These are phyloP conservation scores for Heterodera carotae DNA, from an alignment of 1,140 invertebrate species.

Conservation along the genomic window DNA sequence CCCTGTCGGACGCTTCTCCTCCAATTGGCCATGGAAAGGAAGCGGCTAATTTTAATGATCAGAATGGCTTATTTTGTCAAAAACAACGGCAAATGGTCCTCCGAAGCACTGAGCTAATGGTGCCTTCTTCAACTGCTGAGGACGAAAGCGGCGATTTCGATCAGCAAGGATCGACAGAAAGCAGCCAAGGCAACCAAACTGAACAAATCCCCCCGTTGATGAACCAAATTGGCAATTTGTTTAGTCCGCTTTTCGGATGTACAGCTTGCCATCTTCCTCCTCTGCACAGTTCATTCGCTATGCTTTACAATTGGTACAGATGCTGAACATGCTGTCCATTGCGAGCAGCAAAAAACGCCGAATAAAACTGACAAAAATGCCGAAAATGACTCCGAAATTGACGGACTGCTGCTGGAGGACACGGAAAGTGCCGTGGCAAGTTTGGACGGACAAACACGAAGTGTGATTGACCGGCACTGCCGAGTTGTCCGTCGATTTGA, in stretches of 20 bases:
- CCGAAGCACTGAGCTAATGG: slow-evolving; percentile 4
- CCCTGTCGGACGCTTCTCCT: slow-evolving; percentile 11
- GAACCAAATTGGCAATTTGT: not conserved
- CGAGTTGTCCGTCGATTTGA: slow-evolving; percentile 84
- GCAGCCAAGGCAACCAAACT: not conserved
- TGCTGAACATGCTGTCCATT: too few relatives aligned
- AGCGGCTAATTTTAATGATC: not conserved
- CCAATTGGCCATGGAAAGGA: not conserved
- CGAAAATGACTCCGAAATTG: not conserved
- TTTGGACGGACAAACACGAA: not conserved
- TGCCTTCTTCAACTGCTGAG: not conserved
- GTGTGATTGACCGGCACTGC: slow-evolving; percentile 70
- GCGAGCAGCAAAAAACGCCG: not conserved
- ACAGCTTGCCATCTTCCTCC: slow-evolving; percentile 47
- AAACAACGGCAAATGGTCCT: slow-evolving; percentile 12
- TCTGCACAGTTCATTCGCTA: slow-evolving; percentile 44
- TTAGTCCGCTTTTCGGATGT: slow-evolving; percentile 38
- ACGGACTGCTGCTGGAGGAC: too few relatives aligned
- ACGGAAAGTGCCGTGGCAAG: not conserved
- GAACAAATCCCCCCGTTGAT: not conserved
- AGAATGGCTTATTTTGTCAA: not conserved
- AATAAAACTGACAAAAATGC: not conserved
- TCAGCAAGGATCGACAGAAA: not conserved
- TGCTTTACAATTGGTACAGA: slow-evolving; percentile 32
- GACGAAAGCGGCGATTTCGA: not conserved